Conservation (phyloP, 2,797 vertebrate species). For the Microctenopoma stevenorrisi region DNA sequence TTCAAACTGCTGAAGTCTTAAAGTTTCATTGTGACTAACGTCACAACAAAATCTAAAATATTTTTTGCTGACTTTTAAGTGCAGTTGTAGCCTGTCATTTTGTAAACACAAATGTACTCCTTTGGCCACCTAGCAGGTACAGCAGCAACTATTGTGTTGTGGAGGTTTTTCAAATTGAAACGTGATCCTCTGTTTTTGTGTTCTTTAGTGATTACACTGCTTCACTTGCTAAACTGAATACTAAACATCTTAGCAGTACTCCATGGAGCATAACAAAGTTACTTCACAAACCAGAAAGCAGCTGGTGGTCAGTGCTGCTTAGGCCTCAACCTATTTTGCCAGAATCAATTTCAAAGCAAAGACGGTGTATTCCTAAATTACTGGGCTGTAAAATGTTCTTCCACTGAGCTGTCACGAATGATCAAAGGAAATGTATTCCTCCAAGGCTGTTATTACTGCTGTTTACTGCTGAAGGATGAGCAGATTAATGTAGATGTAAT, state of each 20-base stretch:
- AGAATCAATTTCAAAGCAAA: slow-evolving; percentile 55
- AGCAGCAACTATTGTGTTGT: slow-evolving; percentile 40
- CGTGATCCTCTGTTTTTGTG: slow-evolving; percentile 51
- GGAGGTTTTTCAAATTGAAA: slow-evolving; percentile 46
- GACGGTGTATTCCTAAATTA: slow-evolving; percentile 52
- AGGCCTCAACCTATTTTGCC: slow-evolving; percentile 46
- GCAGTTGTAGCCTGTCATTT: slow-evolving; percentile 54
- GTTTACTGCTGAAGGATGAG: slow-evolving; percentile 43
- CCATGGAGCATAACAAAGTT: slow-evolving; percentile 54
- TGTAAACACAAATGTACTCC: slow-evolving; percentile 51
- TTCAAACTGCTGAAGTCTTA: slow-evolving; percentile 26
- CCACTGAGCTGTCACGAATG: slow-evolving; percentile 55
- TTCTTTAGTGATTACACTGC: slow-evolving; percentile 65
- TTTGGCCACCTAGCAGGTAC: slow-evolving; percentile 27
- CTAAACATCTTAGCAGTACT: slow-evolving; percentile 62
- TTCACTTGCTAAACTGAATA: slow-evolving; percentile 23
- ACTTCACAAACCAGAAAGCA: slow-evolving; percentile 53
- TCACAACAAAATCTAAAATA: slow-evolving; percentile 37
- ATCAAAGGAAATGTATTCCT: slow-evolving; percentile 44
- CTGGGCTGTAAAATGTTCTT: slow-evolving; percentile 52
- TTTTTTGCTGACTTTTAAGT: slow-evolving; percentile 33
- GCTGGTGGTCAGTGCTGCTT: slow-evolving; percentile 36
- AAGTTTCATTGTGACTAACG: slow-evolving; percentile 20
- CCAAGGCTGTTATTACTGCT: slow-evolving; percentile 52
- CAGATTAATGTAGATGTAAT: slow-evolving; percentile 38